Conservation (phyloP, 2,797 vertebrate species). For the Prionace glauca region DNA sequence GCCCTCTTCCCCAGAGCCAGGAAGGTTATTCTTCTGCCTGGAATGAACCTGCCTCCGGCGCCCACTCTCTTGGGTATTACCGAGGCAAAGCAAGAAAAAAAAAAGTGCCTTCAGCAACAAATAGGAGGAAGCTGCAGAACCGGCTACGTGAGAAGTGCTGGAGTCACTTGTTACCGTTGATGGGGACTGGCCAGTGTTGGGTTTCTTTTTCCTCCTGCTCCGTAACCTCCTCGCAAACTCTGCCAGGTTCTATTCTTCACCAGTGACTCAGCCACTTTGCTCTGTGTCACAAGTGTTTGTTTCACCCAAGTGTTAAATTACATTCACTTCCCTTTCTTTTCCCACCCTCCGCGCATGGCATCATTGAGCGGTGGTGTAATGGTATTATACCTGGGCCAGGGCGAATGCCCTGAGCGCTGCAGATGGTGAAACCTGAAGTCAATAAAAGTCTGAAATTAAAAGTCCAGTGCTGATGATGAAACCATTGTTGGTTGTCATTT, state of each 20-base stretch:
- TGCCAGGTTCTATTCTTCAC: constrained; percentile 2
- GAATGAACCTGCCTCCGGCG: no score
- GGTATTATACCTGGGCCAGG: no score
- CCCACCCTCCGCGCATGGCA: not conserved
- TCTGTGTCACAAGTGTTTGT: not conserved
- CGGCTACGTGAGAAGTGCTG: not conserved
- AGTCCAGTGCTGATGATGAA: no score
- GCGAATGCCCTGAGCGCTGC: no score
- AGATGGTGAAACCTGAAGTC: no score
- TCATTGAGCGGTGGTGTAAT: not conserved
- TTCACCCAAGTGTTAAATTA: not conserved
- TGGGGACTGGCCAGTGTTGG: not conserved
- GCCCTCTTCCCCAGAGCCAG: not conserved
- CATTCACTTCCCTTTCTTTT: not conserved
- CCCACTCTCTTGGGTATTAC: no score
- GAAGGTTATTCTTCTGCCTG: not conserved
- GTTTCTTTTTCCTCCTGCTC: not conserved
- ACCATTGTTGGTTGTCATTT: no score
- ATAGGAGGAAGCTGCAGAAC: not conserved
- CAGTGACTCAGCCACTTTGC: not conserved
- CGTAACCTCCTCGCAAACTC: not conserved
- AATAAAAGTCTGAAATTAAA: no score
- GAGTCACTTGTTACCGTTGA: not conserved
- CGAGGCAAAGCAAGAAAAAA: not conserved
- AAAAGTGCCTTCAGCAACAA: not conserved